Base-by-base conservation (phyloP, 2,797 vertebrate species). In the Lagodon rhomboides region DNA sequence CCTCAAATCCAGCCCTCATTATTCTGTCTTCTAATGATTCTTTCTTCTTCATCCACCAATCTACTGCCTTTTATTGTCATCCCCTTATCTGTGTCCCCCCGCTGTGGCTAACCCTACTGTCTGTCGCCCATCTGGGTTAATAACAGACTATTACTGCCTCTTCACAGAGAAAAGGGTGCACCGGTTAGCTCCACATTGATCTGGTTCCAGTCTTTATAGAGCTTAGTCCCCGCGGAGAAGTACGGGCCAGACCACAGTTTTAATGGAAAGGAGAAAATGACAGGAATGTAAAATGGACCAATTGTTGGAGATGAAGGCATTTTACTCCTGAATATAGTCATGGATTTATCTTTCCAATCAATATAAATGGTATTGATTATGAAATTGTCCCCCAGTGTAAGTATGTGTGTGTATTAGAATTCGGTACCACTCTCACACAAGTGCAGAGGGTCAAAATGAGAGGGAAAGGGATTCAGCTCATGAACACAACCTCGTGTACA, bases 121-220 rank as follows among this genome's bases (percentile, higher is more conserved):
- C 87, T 77, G 79, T 79, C 11, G 59, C 80, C 89, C 85, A 89
- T 92, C 87, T 92, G 91, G 77, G 75, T 66, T 86, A 88, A 93
- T 86, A 79, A 78, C 77, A 70, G 77, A 87, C 87, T 80, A 87
- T 89, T 91, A 90, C 65, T 71, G 78, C 69, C 75, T 89, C 83
- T 63, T 79, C 86, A 86, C 84, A 82, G 77, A 82, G 63, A 70
- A 78, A 81, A 75, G 82, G 85, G 84, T 46, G 47, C 56, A 80
- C 58, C 49, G 7, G 75, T 85, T 72, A 83, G 91, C 85, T 87
- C 75, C 34, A 81, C 87, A 94, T 93, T 93, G 94, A 95, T 95
- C 91, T 81, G 76, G 68, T 72, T 87, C 84, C 89, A 76, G 86
- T 79, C 85, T 89, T 85, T 74, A 80, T 60, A 68, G 73, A 77